Base-by-base conservation (phyloP, 2,797 vertebrate species). In the Cossypha niveicapilla region DNA sequence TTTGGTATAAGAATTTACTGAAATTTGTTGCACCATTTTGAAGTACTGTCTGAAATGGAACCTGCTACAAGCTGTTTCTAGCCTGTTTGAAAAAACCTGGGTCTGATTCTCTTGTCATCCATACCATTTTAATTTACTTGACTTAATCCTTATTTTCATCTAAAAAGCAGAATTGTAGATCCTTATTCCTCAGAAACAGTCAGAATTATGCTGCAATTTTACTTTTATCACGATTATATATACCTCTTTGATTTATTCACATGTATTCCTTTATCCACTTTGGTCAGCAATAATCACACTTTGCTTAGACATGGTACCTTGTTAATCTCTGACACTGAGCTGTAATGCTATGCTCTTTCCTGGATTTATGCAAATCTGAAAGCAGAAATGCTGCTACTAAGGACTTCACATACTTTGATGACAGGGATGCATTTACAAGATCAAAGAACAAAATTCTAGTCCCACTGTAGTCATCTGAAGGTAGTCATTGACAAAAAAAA, bases 121-220 rank as follows among this genome's bases (percentile, higher is more conserved):
- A 8, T 27, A 89, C n/a, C 35, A 56, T 94, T 93, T 72, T 62
- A 82, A 94, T 89, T 94, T 82, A 48, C 34, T 93, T 94, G 82
- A 74, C 79, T 82, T 86, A 92, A 88, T 90, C 19, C 70, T 79
- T 35, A 54, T 93, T 95, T 95, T 92, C 63, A 94, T 75, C 88
- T 78, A 74, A 47, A 74, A 51, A 68, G 28, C 15, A 72, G 37
- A 88, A 71, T 58, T 21, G 50, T 5, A 56, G 47, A 61, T 18
- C 16, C 35, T 77, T 17, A 37, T 62, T 77, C 68, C 45, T 77
- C 34, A 54, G 44, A 60, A 74, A 32, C 11, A 72, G 54, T 44
- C 86, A 94, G 30, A 89, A 78, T 74, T 65, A 75, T n/a, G 27
- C 23, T 74, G 70, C 68, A 42, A 60, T 80, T 79, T 87, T 85